These are phyloP conservation scores for Tauraco hartlaubi DNA, from an alignment of 2,797 vertebrate species.

Conservation along the genomic window DNA sequence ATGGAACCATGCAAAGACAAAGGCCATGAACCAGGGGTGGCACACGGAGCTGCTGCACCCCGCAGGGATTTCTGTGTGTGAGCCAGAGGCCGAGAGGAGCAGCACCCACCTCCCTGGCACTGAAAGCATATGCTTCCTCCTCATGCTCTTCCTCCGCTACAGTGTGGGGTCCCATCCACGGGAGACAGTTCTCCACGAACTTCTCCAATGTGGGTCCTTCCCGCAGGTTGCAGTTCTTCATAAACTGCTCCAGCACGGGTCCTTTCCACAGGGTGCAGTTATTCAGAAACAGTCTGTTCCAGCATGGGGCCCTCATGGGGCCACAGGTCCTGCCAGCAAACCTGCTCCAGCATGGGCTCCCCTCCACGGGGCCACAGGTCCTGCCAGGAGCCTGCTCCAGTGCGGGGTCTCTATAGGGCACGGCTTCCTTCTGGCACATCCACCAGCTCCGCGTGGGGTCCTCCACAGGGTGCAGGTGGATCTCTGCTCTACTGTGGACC, in stretches of 20 bases:
- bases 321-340: background rate
- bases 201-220: background rate
- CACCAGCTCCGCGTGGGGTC: background rate
- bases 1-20: accelerated
- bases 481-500: too few relatives aligned
- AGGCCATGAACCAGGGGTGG: background rate
- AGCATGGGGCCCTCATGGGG: accelerated
- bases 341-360: background rate
- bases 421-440: background rate
- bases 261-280: background rate
- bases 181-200: too few relatives aligned
- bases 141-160: too few relatives aligned
- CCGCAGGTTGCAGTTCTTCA: background rate
- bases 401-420: background rate
- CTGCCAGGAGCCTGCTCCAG: background rate
- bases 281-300: background rate
- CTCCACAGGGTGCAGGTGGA: background rate
- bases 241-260: background rate
- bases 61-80: background rate
- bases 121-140: too few relatives aligned
- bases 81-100: background rate
- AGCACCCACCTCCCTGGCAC: background rate
- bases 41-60: background rate
- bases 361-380: background rate
- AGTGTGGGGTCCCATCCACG: too few relatives aligned